Evolutionary conservation across 1,140 invertebrate genomes (phyloP).

Genomic region (Drosophila sucinea): DNA sequence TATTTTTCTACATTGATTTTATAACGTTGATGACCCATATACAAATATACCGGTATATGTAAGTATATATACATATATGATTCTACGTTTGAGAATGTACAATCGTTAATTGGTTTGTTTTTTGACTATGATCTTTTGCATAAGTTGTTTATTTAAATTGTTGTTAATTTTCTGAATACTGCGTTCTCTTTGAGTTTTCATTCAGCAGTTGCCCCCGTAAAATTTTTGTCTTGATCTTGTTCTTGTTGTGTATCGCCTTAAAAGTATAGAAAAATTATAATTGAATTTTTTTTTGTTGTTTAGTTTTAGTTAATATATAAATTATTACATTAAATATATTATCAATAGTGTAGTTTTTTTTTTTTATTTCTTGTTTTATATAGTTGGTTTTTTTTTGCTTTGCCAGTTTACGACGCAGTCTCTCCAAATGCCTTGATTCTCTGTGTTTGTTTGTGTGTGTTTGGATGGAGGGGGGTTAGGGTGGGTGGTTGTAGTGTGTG

Average conservation of each 20-base stretch:
- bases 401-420: constrained; percentile 68
- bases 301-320: constrained; percentile 77
- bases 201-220: not conserved
- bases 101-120: constrained; percentile 25
- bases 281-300: constrained; percentile 48
- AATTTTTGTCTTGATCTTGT: constrained; percentile 4
- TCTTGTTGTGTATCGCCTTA: constrained; percentile 48
- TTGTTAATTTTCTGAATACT: constrained; percentile 31
- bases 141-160: constrained; percentile 43
- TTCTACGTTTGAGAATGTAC: constrained; percentile 1
- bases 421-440: constrained; percentile 70
- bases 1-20: constrained; percentile 55
- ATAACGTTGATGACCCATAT: constrained; percentile 53
- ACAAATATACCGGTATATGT: constrained; percentile 39
- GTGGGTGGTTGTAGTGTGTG: constrained; percentile 21
- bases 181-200: constrained; percentile 5
- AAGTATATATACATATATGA: constrained; percentile 27
- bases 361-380: constrained; percentile 39
- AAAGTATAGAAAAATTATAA: constrained; percentile 58
- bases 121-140: constrained; percentile 34
- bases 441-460: constrained; percentile 36
- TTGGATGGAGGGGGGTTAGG: constrained; percentile 13
- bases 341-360: constrained; percentile 72
- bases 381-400: constrained; percentile 68
- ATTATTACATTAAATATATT: constrained; percentile 78